Conservation (phyloP, 2,888 invertebrate species). For the Nomada ferruginata region DNA sequence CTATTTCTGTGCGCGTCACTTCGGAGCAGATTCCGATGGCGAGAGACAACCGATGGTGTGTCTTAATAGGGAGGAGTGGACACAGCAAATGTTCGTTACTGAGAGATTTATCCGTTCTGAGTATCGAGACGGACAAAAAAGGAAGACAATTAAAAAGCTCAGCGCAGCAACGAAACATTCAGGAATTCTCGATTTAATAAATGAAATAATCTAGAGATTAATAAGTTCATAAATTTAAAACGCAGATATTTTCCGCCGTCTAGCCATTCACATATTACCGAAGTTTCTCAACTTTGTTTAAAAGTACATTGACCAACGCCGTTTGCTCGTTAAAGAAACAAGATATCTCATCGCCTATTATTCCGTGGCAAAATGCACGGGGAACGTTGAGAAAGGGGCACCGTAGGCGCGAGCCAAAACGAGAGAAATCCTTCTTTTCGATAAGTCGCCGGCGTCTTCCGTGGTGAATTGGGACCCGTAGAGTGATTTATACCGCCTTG, state of each 20-base stretch:
- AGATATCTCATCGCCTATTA: background rate
- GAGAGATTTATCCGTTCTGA: background rate
- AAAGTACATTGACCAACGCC: background rate
- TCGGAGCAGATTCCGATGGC: conserved; percentile 34
- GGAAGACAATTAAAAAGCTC: background rate
- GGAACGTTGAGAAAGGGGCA: background rate
- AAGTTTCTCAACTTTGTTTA: background rate
- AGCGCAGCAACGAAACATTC: background rate
- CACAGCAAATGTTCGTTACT: background rate
- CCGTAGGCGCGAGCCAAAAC: conserved; percentile 48
- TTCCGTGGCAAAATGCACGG: background rate
- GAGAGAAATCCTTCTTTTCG: conserved; percentile 73
- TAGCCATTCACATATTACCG: too few species aligned
- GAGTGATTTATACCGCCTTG: conserved; percentile 76
- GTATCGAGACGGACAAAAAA: too few species aligned
- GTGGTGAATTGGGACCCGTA: conserved; percentile 68
- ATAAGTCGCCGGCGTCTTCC: conserved; percentile 71
- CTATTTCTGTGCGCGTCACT: conserved; percentile 66
- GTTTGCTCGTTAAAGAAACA: background rate
- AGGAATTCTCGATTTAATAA: too few species aligned
- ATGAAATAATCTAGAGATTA: too few species aligned
- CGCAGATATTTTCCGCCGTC: too few species aligned
- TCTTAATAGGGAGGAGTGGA: background rate
- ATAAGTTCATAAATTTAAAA: too few species aligned
- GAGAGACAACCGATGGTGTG: background rate